These are phyloP conservation scores for Cyrtonyx montezumae DNA, from an alignment of 2,113 vertebrate genomes.

Conservation along the genomic window DNA sequence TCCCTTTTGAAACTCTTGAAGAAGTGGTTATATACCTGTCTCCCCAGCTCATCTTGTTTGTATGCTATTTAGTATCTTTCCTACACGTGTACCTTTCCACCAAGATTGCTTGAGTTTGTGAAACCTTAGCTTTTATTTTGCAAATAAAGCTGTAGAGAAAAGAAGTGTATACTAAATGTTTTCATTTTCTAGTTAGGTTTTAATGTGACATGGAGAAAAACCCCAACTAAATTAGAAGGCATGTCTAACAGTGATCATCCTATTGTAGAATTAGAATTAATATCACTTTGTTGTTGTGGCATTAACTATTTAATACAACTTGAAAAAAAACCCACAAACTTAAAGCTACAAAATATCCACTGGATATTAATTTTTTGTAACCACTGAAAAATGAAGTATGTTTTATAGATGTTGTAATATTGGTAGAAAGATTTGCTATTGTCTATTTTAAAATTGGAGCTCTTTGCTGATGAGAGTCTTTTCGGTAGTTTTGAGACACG, in stretches of 20 bases:
- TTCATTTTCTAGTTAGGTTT: neutral
- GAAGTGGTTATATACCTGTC: neutral
- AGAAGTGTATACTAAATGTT: neutral
- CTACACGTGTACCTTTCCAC: neutral
- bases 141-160: neutral
- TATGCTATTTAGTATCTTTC: neutral
- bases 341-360: neutral
- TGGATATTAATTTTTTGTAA: neutral
- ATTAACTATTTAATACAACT: neutral
- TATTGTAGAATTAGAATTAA: constrained; percentile 48
- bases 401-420: neutral
- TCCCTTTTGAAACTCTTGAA: neutral
- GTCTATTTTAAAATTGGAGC: neutral
- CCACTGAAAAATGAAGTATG: neutral
- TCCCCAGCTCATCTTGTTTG: neutral
- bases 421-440: neutral
- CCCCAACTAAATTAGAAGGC: neutral
- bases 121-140: neutral
- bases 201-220: neutral
- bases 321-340: neutral
- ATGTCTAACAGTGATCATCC: neutral
- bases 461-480: neutral
- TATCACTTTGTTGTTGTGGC: neutral
- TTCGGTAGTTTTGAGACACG: neutral
- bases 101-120: neutral